Evolutionary conservation across 1,140 invertebrate species (phyloP), one percentile per base, ranked within the genome.

Genomic region (Papilio glaucus): DNA sequence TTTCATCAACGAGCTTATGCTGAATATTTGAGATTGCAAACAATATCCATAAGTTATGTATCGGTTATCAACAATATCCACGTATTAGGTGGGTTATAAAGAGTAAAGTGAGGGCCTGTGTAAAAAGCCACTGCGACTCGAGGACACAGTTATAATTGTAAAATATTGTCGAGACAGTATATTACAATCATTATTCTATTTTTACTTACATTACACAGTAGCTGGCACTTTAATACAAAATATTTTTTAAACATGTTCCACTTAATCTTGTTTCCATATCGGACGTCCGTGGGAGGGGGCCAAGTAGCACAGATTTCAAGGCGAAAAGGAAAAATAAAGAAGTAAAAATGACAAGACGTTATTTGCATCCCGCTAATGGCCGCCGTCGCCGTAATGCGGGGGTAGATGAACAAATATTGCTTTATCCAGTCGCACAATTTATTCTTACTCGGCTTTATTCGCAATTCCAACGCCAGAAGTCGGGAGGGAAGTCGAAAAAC

Each of bases 361-460:
- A 93, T 93, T 91, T 91, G 91, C 89, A 91, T 91, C 88, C 81
- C 89, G 85, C 89, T 93, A 93, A 93, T 93, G 91, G 89, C 83
- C 79, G 84, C 81, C 81, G 81, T 84, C 83, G 80, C 72, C 89
- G 88, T 91, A 91, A 90, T 90, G 88, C 88, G 88, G 87, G 90
- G 88, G 91, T 88, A 91, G 87, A 87, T 88, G 88, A 90, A 91
- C 91, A 93, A 93, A 93, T 93, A 93, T 91, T 91, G 89, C 89
- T 91, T 93, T 90, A 91, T 91, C 89, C 91, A 90, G 84, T 86
- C 85, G 79, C 80, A 86, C 88, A 91, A 93, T 93, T 93, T 93
- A 91, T 93, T 93, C 86, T 86, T 84, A 90, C 87, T 83, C 85
- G 85, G 78, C 83, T 83, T 91, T 87, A 87, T 91, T 86, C 86